phyloP scores from a whole-genome alignment of 2,797 vertebrate species.

The Coracias cyanogaster region DNA sequence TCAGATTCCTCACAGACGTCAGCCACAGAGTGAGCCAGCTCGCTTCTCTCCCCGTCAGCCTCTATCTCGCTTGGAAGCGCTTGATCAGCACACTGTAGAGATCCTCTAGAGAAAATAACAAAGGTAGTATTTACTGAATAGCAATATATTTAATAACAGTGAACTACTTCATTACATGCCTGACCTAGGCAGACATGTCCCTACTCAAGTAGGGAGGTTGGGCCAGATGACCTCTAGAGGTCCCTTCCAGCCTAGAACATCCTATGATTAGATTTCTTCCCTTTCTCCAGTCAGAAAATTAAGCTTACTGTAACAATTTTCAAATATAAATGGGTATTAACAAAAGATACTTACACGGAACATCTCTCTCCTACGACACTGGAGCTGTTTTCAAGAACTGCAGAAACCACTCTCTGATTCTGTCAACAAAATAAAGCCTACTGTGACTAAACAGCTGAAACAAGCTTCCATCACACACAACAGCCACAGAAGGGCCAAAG shows the following conservation, averaged over 20 bases:
- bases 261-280: not conserved
- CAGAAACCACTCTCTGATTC: constrained; percentile 30
- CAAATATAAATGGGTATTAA: not conserved
- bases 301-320: not conserved
- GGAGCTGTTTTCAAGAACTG: not conserved
- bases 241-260: no score
- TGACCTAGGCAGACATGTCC: no score
- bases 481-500: not conserved
- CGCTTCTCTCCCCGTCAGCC: constrained; percentile 10
- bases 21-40: not conserved
- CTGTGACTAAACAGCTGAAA: not conserved
- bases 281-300: not conserved
- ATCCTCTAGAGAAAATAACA: constrained; percentile 43
- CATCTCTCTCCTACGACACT: not conserved
- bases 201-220: no score
- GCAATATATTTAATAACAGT: not conserved
- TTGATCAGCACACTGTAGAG: constrained; percentile 9
- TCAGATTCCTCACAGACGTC: not conserved
- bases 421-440: constrained; percentile 51
- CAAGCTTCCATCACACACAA: not conserved
- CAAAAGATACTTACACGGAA: constrained; percentile 67
- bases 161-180: not conserved
- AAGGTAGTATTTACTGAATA: not conserved
- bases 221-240: no score
- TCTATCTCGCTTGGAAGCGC: not conserved